These are phyloP conservation scores for Labroides dimidiatus DNA, from an alignment of 2,797 vertebrate genomes.

Conservation along the genomic window DNA sequence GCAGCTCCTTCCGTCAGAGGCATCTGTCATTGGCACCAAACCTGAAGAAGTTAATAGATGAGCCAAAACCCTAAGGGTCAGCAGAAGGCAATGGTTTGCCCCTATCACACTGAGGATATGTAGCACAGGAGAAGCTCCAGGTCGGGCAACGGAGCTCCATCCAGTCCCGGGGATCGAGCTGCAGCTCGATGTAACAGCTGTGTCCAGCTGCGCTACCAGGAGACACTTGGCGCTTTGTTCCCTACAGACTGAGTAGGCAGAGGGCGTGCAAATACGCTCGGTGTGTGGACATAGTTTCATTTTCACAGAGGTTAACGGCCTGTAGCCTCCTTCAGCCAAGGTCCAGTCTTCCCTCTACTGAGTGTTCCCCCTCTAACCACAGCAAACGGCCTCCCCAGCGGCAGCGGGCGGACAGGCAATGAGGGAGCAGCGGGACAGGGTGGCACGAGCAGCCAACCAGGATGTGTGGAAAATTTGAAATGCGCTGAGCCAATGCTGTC, in stretches of 20 bases:
- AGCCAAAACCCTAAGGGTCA: conserved; percentile 1
- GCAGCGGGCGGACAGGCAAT: background rate
- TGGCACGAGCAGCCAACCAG: conserved; percentile 58
- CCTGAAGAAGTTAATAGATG: conserved; percentile 20
- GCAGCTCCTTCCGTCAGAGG: conserved; percentile 36
- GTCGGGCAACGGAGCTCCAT: conserved; percentile 22
- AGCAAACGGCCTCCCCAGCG: conserved; percentile 27
- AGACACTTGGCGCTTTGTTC: conserved; percentile 82
- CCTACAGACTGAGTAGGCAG: conserved; percentile 37
- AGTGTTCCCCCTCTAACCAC: background rate
- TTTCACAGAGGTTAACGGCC: conserved; percentile 63
- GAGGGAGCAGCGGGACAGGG: conserved; percentile 45
- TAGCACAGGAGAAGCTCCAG: conserved; percentile 4
- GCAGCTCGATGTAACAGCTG: conserved; percentile 75
- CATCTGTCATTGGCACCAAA: conserved; percentile 32
- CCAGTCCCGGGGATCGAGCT: conserved; percentile 41
- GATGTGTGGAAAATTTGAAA: conserved; percentile 74
- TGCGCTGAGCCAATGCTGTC: conserved; percentile 37
- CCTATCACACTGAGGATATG: background rate
- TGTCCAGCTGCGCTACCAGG: conserved; percentile 74
- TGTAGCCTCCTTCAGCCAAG: conserved; percentile 14
- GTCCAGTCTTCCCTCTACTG: conserved; percentile 39
- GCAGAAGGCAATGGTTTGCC: background rate
- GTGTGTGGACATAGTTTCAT: conserved; percentile 43
- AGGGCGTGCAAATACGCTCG: conserved; percentile 27